Conservation (phyloP, 2,797 vertebrate genomes). For the Schizopygopsis malacanthus region DNA sequence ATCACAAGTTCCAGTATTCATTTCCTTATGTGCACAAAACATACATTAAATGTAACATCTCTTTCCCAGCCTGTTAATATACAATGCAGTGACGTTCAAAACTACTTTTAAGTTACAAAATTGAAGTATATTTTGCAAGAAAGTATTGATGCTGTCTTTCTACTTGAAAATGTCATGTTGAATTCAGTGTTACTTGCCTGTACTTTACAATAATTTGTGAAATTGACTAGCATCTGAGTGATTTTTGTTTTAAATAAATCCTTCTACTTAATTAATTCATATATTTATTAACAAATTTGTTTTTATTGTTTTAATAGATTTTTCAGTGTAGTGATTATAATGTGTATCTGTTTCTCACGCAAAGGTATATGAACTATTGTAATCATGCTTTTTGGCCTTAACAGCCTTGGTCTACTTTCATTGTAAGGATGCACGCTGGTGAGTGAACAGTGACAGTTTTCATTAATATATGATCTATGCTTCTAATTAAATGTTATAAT, state of each 20-base stretch:
- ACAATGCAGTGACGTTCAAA: not conserved
- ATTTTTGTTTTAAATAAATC: not conserved
- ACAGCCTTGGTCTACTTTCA: not conserved
- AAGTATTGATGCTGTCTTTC: not conserved
- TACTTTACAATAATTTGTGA: not conserved
- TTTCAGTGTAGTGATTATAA: not conserved
- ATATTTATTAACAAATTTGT: too few species aligned
- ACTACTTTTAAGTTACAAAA: not conserved
- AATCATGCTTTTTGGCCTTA: not conserved
- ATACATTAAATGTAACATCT: too few species aligned
- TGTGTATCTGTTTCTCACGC: not conserved
- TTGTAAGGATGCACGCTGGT: not conserved
- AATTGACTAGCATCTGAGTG: not conserved
- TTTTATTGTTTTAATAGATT: too few species aligned
- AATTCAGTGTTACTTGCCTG: not conserved
- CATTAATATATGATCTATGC: slow-evolving; percentile 12
- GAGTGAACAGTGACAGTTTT: slow-evolving; percentile 1
- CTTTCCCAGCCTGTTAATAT: too few species aligned
- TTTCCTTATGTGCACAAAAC: too few species aligned
- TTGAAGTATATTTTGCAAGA: not conserved
- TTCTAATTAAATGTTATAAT: slow-evolving; percentile 24
- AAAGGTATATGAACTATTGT: not conserved
- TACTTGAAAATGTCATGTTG: not conserved
- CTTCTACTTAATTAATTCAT: too few species aligned
- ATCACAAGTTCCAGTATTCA: too few species aligned